Base-by-base conservation (phyloP, 2,113 vertebrate genomes). In the Oxyruncus cristatus region DNA sequence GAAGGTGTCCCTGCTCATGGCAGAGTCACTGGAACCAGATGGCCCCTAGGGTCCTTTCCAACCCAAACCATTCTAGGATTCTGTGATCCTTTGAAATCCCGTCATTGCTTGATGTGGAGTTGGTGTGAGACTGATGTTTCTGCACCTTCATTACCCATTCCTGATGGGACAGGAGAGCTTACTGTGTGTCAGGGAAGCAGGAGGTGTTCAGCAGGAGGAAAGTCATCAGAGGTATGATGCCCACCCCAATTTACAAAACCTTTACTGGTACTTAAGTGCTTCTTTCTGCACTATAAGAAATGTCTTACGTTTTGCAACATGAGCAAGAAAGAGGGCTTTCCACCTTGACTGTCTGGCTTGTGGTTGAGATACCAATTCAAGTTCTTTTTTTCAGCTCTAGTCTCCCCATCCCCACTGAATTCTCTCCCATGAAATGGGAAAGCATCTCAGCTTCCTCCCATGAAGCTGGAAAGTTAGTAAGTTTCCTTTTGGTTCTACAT, bases 141-240 rank as follows among this genome's bases (percentile, higher is more conserved):
- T 2, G 0, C 24, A 28, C 30, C 27, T 7, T 50, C 35, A n/a
- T 7, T 30, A 41, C 41, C 41, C 14, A 3, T 71, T 70, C 13
- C 47, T 83, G 11, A 27, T 35, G 47, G 5, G 14, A 89, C 11
- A 66, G 23, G 12, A 56, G 33, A 49, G 6, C 9, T 80, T 44
- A 87, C 33, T 50, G 17, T 5, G 0, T 9, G 22, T 0, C 0
- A 19, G 5, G 37, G 12, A 28, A 66, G 32, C 27, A 70, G 44
- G 59, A 70, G 46, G 15, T 66, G 17, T 20, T 81, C 75, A 67
- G 33, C 22, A 42, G 13, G 14, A 62, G 17, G 12, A 11, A 66
- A 62, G 17, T 72, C n/a, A 7, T 47, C 37, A n/a, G 44, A 8
- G 22, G 18, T 12, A 35, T 1, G 24, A 61, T 46, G 35, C 24